These are phyloP conservation scores for Diadromus collaris DNA, from an alignment of 2,888 invertebrate species.

Conservation along the genomic window DNA sequence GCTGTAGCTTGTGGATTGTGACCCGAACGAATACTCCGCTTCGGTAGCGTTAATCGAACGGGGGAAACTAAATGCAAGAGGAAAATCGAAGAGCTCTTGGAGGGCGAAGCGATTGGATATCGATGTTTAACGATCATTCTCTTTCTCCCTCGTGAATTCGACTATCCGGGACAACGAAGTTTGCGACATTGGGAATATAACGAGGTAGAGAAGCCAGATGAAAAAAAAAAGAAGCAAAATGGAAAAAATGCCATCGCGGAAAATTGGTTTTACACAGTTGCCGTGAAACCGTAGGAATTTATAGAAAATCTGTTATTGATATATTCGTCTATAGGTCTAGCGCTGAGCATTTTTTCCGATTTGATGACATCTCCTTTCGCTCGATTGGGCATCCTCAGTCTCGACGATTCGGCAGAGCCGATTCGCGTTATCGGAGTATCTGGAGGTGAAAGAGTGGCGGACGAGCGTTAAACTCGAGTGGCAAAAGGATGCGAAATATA, in stretches of 20 bases:
- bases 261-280: neutral
- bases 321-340: slow-evolving; percentile 10
- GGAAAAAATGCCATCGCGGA: slow-evolving; percentile 1
- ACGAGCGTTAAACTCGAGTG: slow-evolving; percentile 15
- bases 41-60: slow-evolving; percentile 42
- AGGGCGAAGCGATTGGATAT: slow-evolving; percentile 42
- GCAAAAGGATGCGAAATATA: slow-evolving; percentile 23
- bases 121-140: slow-evolving; percentile 47
- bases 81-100: slow-evolving; percentile 23
- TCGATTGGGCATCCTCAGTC: slow-evolving; percentile 16
- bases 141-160: slow-evolving; percentile 48
- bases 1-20: slow-evolving; percentile 19
- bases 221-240: neutral
- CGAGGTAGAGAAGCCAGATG: neutral
- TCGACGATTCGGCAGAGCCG: neutral
- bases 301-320: neutral
- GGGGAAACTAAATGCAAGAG: slow-evolving; percentile 29
- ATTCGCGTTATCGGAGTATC: neutral
- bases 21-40: slow-evolving; percentile 24
- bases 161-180: slow-evolving; percentile 24
- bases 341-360: neutral
- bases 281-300: neutral
- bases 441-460: slow-evolving; percentile 21
- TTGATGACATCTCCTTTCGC: neutral
- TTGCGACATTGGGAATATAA: slow-evolving; percentile 22